Evolutionary conservation across 2,113 vertebrate genomes (phyloP), one percentile per base, ranked within the genome.

Genomic region (Ailuropoda melanoleuca): DNA sequence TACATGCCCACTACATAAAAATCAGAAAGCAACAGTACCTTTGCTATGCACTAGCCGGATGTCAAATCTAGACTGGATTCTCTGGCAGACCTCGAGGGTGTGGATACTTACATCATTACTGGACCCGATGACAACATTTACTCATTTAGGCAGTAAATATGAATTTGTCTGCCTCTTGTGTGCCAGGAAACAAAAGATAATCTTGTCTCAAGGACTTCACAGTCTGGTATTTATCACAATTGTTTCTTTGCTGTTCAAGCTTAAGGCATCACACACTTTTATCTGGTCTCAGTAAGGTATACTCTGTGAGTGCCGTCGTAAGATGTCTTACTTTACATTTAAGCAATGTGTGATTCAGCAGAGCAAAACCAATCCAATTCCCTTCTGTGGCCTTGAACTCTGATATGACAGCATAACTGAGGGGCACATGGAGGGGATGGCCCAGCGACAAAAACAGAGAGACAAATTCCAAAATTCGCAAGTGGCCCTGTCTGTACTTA

Each of bases 201-300:
- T 75, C 48, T 87, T 74, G 4, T 43, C 14, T 88, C 37, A 18
- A 74, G 24, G 56, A 78, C 39, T 68, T 78, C 43, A 39, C 2
- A 19, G 18, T 84, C 46, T 86, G 19, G 34, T 91, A 87, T 92
- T 94, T 88, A 92, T 72, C 53, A 96, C 23, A 93, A 64, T 83
- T 31, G 66, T 60, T 75, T 90, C 23, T 87, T 26, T 81, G 15
- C 26, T 82, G 8, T 58, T 86, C 19, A 85, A 97, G 74, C 8
- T 66, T 77, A 23, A 72, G 34, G 8, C 7, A 55, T 56, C 90
- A 72, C 8, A 17, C 0, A n/a, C 18, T 66, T 90, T 80, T 18
- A 80, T 68, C 53, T 12, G 46, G 34, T 55, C 72, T 88, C 24
- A 66, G 15, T 26, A 88, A 60, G 8, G 13, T 39, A 72, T 34